phyloP scores from a whole-genome alignment of 2,797 vertebrate genomes.

The Danio tinwini region DNA sequence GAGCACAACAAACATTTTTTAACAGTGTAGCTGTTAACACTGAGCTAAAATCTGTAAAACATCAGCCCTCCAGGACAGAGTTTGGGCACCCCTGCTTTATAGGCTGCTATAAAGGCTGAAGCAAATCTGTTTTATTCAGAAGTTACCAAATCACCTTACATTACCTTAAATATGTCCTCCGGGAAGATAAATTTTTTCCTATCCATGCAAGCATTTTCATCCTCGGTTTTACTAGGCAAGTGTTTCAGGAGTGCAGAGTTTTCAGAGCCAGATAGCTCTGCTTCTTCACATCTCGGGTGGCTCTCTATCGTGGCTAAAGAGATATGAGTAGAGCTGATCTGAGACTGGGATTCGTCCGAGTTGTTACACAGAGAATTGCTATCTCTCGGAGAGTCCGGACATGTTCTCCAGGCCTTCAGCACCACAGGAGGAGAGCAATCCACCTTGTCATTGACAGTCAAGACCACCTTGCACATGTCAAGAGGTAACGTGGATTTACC shows the following conservation, averaged over 20 bases:
- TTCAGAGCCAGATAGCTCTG: conserved; percentile 72
- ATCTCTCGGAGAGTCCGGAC: conserved; percentile 63
- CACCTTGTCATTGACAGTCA: conserved; percentile 36
- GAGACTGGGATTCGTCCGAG: conserved; percentile 61
- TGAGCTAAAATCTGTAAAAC: no score
- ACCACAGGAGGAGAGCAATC: conserved; percentile 70
- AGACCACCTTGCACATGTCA: conserved; percentile 43
- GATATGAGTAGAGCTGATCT: conserved; percentile 58
- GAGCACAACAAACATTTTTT: no score
- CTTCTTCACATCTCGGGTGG: conserved; percentile 55
- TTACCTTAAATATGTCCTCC: conserved; percentile 81
- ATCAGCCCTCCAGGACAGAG: no score
- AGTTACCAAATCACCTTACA: neutral
- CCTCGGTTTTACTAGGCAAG: conserved; percentile 69
- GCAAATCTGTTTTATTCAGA: neutral
- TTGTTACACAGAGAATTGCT: conserved; percentile 67
- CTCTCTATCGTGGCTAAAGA: conserved; percentile 70
- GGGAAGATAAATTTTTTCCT: conserved; percentile 69
- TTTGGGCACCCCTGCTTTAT: no score
- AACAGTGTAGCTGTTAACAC: no score
- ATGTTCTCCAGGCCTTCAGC: conserved; percentile 71
- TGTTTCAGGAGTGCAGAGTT: conserved; percentile 67
- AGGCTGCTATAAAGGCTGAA: neutral
- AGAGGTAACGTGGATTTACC: conserved; percentile 57
- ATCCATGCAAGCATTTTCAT: conserved; percentile 70